A percentile compares a stretch with the other conserved stretches of the same genome.
phyloP scores from a whole-genome alignment of 2,888 invertebrate genomes.

The Latheticus oryzae region DNA sequence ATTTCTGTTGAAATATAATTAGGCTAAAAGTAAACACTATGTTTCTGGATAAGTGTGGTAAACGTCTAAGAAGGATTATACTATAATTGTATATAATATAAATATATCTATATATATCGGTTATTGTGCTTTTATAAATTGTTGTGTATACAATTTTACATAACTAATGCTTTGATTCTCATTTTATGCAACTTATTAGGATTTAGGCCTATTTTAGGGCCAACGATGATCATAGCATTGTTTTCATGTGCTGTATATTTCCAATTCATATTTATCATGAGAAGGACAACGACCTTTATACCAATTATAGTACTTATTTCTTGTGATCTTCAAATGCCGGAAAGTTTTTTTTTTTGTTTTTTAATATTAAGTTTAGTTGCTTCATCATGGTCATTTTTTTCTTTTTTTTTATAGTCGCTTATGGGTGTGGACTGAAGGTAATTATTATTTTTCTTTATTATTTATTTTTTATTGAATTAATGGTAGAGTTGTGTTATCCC shows the following conservation, averaged over 20 bases:
- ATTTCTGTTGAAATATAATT: slow-evolving; percentile 1
- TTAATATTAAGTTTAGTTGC: slow-evolving; percentile 1
- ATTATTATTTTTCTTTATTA: slow-evolving; percentile 1
- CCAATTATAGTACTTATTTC: slow-evolving; percentile 8
- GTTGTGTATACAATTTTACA: slow-evolving; percentile 15
- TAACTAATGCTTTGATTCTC: slow-evolving; percentile 20
- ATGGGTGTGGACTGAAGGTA: background rate
- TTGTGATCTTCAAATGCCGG: slow-evolving; percentile 4
- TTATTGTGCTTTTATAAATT: slow-evolving; percentile 13
- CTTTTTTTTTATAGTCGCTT: too few relatives aligned
- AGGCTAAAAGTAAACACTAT: slow-evolving; percentile 8
- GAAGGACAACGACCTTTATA: slow-evolving; percentile 14
- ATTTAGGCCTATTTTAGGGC: slow-evolving; percentile 26
- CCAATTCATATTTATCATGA: background rate
- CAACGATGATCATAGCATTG: background rate
- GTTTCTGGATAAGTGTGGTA: slow-evolving; percentile 38
- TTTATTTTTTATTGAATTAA: background rate
- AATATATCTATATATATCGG: slow-evolving; percentile 12
- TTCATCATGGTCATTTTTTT: background rate
- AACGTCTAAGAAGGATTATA: slow-evolving; percentile 15
- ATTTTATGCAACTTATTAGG: slow-evolving; percentile 14
- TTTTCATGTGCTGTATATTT: too few relatives aligned
- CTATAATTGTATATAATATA: slow-evolving; percentile 19
- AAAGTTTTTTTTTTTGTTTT: background rate
- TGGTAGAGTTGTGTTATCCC: slow-evolving; percentile 20